These are phyloP conservation scores for Rhinoptilus africanus DNA, from an alignment of 2,113 vertebrate genomes.

Conservation along the genomic window DNA sequence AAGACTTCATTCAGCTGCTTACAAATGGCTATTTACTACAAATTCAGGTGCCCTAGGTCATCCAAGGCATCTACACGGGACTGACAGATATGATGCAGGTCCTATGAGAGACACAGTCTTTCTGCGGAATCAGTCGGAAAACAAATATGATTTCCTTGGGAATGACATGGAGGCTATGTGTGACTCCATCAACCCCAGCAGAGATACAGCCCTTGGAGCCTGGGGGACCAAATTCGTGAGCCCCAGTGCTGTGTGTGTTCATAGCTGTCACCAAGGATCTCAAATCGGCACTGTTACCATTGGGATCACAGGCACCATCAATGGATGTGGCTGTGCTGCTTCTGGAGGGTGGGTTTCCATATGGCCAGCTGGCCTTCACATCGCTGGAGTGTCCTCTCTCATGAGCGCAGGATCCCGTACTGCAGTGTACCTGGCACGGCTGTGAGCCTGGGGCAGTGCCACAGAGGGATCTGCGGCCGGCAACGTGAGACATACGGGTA, in stretches of 20 bases:
- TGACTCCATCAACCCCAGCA: not conserved
- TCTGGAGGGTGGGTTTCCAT: not conserved
- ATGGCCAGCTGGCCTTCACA: not conserved
- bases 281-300: too few relatives aligned
- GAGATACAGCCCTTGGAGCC: not conserved
- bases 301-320: not conserved
- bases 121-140: not conserved
- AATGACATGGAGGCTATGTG: not conserved
- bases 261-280: not conserved
- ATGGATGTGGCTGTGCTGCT: not conserved
- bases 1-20: not conserved
- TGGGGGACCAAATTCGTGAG: not conserved
- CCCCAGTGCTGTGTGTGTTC: not conserved
- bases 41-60: not conserved
- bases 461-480: not conserved
- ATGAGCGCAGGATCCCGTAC: not conserved
- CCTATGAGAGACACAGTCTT: not conserved
- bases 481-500: not conserved
- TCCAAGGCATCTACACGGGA: not conserved
- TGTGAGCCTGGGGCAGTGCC: not conserved
- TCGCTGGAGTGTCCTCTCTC: not conserved
- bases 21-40: not conserved
- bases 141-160: not conserved
- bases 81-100: not conserved
- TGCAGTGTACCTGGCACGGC: fast-evolving